These are phyloP conservation scores for Ethmia dodecea DNA, from an alignment of 2,888 invertebrate genomes.

Conservation along the genomic window DNA sequence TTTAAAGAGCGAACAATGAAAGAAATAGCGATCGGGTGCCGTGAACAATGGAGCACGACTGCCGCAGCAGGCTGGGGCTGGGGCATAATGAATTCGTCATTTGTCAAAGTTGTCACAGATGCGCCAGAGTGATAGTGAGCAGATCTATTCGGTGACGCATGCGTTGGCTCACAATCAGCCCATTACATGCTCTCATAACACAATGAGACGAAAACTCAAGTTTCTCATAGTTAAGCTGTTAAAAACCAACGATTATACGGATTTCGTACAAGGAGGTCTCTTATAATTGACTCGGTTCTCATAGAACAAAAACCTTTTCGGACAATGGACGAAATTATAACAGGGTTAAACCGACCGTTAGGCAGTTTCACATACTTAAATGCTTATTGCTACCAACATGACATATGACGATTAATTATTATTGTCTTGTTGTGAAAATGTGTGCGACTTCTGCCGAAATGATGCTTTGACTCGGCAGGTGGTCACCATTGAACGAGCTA, in stretches of 20 bases:
- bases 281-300: constrained; percentile 74
- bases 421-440: constrained; percentile 47
- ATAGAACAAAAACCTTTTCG: constrained; percentile 68
- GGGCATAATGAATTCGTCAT: constrained; percentile 42
- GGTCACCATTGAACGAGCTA: constrained; percentile 18
- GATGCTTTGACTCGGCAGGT: constrained; percentile 29
- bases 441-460: constrained; percentile 30
- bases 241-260: constrained; percentile 70
- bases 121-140: constrained; percentile 11
- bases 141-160: constrained; percentile 23
- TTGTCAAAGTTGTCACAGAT: constrained; percentile 34
- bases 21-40: constrained; percentile 33
- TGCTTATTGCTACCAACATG: constrained; percentile 62
- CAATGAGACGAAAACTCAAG: constrained; percentile 62
- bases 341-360: constrained; percentile 61
- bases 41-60: constrained; percentile 36
- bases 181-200: constrained; percentile 47
- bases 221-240: constrained; percentile 75
- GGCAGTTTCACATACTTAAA: constrained; percentile 70
- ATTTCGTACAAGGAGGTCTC: constrained; percentile 57
- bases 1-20: constrained; percentile 38
- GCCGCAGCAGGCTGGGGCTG: constrained; percentile 22
- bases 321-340: constrained; percentile 75
- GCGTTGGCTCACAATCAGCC: constrained; percentile 28
- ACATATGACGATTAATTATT: constrained; percentile 68